Evolutionary conservation across 2,888 invertebrate species (phyloP).

Genomic region (Cerastoderma edule): DNA sequence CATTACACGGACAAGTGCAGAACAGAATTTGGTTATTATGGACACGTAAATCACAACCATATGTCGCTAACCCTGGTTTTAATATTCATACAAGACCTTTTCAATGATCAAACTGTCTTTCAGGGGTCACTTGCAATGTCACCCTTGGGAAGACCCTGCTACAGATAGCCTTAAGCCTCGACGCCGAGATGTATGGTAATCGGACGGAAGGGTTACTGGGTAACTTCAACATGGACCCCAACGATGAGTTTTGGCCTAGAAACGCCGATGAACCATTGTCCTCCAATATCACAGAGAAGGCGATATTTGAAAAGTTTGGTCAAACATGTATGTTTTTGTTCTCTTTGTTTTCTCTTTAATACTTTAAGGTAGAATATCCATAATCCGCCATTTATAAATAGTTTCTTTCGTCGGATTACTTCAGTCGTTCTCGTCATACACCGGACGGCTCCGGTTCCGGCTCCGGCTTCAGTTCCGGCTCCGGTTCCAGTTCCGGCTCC

Average conservation of each 20-base stretch:
- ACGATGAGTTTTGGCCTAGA: conserved; percentile 25
- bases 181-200: neutral
- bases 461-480: no score
- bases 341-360: neutral
- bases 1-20: no score
- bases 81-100: no score
- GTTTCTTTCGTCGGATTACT: no score
- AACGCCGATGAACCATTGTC: neutral
- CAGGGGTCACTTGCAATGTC: conserved; percentile 42
- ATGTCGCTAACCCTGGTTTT: no score
- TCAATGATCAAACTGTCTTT: no score
- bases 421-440: no score
- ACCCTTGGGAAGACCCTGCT: conserved; percentile 36
- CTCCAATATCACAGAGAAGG: conserved; percentile 5
- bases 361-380: neutral
- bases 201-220: conserved; percentile 37
- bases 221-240: conserved; percentile 18
- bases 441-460: no score
- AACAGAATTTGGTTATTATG: no score
- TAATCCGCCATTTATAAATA: no score
- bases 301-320: conserved; percentile 27
- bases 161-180: conserved; percentile 34
- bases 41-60: no score
- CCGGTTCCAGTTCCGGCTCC: no score
- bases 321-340: conserved; percentile 34